These are phyloP conservation scores for Poecile atricapillus DNA, from an alignment of 2,113 vertebrate genomes.

Conservation along the genomic window DNA sequence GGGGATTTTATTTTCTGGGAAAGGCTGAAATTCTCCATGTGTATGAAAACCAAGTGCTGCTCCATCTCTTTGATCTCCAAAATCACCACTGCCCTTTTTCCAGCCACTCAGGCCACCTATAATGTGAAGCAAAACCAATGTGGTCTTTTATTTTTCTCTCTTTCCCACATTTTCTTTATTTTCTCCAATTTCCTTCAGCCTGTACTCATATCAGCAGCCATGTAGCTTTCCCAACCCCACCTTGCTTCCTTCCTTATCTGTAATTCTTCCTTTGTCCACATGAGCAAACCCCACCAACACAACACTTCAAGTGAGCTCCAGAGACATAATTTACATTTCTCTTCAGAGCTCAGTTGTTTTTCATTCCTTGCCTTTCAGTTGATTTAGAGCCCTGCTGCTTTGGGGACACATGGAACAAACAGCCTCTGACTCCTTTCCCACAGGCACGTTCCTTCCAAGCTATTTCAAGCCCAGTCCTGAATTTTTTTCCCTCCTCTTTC, in stretches of 20 bases:
- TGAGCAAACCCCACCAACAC: neutral
- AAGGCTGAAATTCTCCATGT: neutral
- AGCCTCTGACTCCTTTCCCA: neutral
- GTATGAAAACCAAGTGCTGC: neutral
- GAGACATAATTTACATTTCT: slow-evolving; percentile 29
- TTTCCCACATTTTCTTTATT: neutral
- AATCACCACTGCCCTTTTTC: neutral
- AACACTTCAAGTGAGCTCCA: neutral
- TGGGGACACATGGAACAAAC: slow-evolving; percentile 27
- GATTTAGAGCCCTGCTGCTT: slow-evolving; percentile 35
- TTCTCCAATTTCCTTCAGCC: neutral
- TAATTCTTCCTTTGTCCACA: neutral
- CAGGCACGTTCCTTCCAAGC: slow-evolving; percentile 37
- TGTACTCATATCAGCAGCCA: neutral
- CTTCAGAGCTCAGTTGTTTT: neutral
- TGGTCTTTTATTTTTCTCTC: neutral
- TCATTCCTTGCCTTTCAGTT: neutral
- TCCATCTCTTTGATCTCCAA: neutral
- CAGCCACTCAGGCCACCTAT: neutral
- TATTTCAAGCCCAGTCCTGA: slow-evolving; percentile 2
- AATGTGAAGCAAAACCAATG: neutral
- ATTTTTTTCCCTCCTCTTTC: neutral
- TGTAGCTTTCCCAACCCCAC: neutral
- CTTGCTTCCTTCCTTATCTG: neutral
- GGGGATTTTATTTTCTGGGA: neutral